Evolutionary conservation across 2,888 invertebrate genomes (phyloP).

Genomic region (Penaeus monodon): DNA sequence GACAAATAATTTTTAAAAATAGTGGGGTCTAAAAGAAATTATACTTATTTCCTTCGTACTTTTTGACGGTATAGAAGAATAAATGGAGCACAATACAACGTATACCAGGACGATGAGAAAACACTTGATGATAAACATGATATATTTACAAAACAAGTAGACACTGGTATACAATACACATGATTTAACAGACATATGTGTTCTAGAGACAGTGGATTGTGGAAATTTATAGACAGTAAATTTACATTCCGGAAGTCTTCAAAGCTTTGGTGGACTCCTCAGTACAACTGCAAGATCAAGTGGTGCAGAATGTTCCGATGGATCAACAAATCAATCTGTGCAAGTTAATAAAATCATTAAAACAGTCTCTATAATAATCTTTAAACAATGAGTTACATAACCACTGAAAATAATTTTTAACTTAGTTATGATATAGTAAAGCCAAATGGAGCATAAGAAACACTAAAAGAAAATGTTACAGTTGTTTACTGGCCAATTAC

Average conservation of each 20-base stretch:
- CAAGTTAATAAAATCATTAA: conserved; percentile 24
- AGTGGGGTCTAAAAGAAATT: not conserved
- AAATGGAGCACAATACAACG: too few relatives aligned
- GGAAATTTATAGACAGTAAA: conserved; percentile 4
- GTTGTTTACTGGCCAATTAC: not conserved
- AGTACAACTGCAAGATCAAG: not conserved
- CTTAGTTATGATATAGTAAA: not conserved
- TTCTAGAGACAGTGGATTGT: not conserved
- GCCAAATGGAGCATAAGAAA: too few relatives aligned
- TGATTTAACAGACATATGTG: conserved; percentile 19
- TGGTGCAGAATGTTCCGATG: not conserved
- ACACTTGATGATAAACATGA: conserved; percentile 23
- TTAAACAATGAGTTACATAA: conserved; percentile 13
- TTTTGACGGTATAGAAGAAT: not conserved
- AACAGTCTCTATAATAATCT: conserved; percentile 13
- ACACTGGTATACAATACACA: conserved; percentile 43
- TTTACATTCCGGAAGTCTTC: not conserved
- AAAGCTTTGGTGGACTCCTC: not conserved
- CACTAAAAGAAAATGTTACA: not conserved
- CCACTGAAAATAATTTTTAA: not conserved
- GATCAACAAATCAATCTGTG: not conserved
- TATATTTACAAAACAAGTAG: conserved; percentile 39
- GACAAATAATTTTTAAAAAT: too few relatives aligned
- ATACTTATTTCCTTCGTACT: not conserved
- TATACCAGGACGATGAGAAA: conserved; percentile 8